Conservation (phyloP, 2,797 vertebrate species). For the Myotis pilosus region DNA sequence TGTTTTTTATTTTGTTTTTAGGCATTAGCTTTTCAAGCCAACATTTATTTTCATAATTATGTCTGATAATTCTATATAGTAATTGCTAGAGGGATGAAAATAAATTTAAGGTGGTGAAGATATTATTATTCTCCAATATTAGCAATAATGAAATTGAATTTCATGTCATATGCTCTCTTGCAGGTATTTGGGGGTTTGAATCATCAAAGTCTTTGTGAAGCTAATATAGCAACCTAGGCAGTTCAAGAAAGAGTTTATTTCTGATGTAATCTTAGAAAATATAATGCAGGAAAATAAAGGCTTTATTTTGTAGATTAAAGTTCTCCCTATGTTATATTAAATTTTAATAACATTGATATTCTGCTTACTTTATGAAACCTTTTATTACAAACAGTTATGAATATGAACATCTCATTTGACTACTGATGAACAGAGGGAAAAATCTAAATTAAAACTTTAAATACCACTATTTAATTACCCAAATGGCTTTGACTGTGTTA, state of each 20-base stretch:
- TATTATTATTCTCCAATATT: slow-evolving; percentile 31
- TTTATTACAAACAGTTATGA: slow-evolving; percentile 88
- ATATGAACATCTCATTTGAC: slow-evolving; percentile 89
- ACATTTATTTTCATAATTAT: slow-evolving; percentile 49
- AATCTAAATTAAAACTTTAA: slow-evolving; percentile 99
- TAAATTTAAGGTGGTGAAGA: slow-evolving; percentile 53
- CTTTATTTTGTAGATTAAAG: slow-evolving; percentile 79
- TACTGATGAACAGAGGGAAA: slow-evolving; percentile 88
- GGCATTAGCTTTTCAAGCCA: slow-evolving; percentile 37
- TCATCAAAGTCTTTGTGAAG: not conserved
- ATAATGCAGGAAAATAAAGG: slow-evolving; percentile 70
- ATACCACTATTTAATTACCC: slow-evolving; percentile 99
- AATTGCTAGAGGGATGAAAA: slow-evolving; percentile 50
- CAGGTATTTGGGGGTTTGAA: slow-evolving; percentile 31
- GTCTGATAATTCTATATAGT: slow-evolving; percentile 24
- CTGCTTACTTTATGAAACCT: slow-evolving; percentile 86
- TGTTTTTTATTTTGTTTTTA: not conserved
- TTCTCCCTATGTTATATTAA: slow-evolving; percentile 77
- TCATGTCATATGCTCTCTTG: slow-evolving; percentile 30
- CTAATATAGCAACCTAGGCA: not conserved
- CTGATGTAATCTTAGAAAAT: slow-evolving; percentile 63
- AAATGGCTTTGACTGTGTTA: slow-evolving; percentile 94
- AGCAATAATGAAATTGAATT: slow-evolving; percentile 11
- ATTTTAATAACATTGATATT: slow-evolving; percentile 85
- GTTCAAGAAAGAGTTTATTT: slow-evolving; percentile 57